Evolutionary conservation across 2,113 vertebrate species (phyloP), one percentile per base, ranked within the genome.

Genomic region (Falco punctatus): DNA sequence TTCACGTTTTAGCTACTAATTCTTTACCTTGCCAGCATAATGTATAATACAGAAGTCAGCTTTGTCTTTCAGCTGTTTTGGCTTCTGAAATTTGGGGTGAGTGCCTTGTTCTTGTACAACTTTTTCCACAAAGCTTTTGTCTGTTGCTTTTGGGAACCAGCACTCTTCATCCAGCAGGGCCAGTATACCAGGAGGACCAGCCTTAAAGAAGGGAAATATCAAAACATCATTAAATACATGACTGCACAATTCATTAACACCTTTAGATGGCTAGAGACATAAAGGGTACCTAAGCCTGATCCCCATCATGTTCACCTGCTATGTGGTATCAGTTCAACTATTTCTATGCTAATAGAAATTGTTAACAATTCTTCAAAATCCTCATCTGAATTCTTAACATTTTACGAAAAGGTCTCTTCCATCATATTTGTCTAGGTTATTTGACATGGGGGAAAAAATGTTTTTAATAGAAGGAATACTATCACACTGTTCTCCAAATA

Each of bases 91-190:
- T 95, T 99, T 99, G 78, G 99, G 98, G 94, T 99, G 99, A 1
- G 98, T 98, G 55, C 99, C 99, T 97, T 99, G 99, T 58, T 99
- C 99, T 97, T 99, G 99, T 69, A 99, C 95, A 72, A 99, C 99
- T 97, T 99, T 99, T 97, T 99, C 99, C 93, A 99, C 99, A 78
- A 99, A 99, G 96, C 99, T 99, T 98, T 99, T 99, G 97, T 99
- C 99, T 1, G 99, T 99, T 91, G 99, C 99, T 97, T 99, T 99
- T 75, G 99, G 99, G 86, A 99, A 99, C 99, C 99, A 99, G 97
- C 99, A 99, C 92, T 99, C 99, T 95, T 99, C 99, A 57, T 99
- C 99, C 97, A 99, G 96, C 81, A 99, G 97, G 59, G 99, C 99
- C 78, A 99, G 96, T 90, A 99, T 99, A 93, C 99, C 99, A 13